Conservation (phyloP, 2,888 invertebrate genomes). For the Phlogophora meticulosa region DNA sequence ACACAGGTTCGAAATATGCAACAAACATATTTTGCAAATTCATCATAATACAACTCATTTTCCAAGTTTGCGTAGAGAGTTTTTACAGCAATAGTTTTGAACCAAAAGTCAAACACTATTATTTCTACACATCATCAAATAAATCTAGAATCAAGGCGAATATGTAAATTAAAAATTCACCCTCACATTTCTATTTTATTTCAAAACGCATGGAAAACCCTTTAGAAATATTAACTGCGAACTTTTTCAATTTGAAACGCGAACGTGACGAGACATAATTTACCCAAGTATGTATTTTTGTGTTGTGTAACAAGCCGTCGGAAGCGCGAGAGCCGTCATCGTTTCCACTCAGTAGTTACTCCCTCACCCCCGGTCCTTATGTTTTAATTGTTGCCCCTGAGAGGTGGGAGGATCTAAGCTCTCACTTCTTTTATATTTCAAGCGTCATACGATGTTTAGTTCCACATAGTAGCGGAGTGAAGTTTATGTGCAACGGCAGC, state of each 20-base stretch:
- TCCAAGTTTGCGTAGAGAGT: neutral
- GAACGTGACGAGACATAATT: conserved; percentile 83
- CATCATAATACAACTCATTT: neutral
- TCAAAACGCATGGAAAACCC: conserved; percentile 55
- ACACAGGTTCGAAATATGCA: neutral
- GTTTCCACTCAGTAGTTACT: conserved; percentile 87
- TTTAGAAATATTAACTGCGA: conserved; percentile 61
- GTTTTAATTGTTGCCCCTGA: conserved; percentile 89
- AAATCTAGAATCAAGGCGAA: conserved; percentile 29
- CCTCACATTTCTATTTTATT: conserved; percentile 42
- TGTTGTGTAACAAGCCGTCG: conserved; percentile 74
- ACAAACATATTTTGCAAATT: neutral
- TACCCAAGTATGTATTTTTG: conserved; percentile 82
- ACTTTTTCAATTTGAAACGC: conserved; percentile 67
- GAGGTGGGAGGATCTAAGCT: conserved; percentile 88
- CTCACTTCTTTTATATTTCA: conserved; percentile 84
- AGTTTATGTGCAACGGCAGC: conserved; percentile 66
- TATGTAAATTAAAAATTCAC: conserved; percentile 50
- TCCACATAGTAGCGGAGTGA: conserved; percentile 64
- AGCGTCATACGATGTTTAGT: conserved; percentile 73
- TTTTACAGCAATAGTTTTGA: neutral
- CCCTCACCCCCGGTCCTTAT: conserved; percentile 81
- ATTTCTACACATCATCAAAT: conserved; percentile 23
- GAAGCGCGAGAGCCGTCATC: conserved; percentile 78
- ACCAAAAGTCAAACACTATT: neutral